phyloP scores from a whole-genome alignment of 2,113 vertebrate genomes.

The Pungitius pungitius region DNA sequence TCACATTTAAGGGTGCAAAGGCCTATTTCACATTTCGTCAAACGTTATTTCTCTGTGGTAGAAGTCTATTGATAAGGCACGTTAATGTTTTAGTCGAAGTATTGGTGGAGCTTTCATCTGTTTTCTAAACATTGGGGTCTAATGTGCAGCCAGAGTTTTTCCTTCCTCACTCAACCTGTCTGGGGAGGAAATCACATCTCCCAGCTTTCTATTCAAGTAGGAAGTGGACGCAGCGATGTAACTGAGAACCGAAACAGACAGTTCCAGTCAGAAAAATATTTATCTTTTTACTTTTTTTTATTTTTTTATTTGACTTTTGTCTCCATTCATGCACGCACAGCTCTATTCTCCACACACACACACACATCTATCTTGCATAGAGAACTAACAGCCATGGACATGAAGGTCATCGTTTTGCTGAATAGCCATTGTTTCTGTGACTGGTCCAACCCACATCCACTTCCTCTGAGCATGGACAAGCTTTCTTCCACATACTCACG shows the following conservation, averaged over 20 bases:
- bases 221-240: conserved; percentile 25
- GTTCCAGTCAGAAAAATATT: conserved; percentile 14
- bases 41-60: conserved; percentile 22
- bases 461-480: conserved; percentile 56
- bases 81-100: conserved; percentile 33
- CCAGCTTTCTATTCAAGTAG: conserved; percentile 18
- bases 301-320: neutral
- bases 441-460: conserved; percentile 51
- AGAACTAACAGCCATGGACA: conserved; percentile 37
- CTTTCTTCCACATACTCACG: conserved; percentile 28
- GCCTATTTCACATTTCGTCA: conserved; percentile 42
- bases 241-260: conserved; percentile 5
- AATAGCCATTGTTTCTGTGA: conserved; percentile 59
- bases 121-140: conserved; percentile 46
- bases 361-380: conserved; percentile 16
- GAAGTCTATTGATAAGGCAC: conserved; percentile 61
- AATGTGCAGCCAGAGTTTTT: conserved; percentile 7
- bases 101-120: conserved; percentile 15
- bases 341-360: neutral
- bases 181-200: conserved; percentile 8
- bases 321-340: neutral
- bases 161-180: conserved; percentile 14
- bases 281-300: too few species aligned
- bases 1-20: conserved; percentile 66
- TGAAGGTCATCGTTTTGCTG: conserved; percentile 35